Base-by-base conservation (phyloP, 2,113 vertebrate genomes). In the Hippoglossus stenolepis region DNA sequence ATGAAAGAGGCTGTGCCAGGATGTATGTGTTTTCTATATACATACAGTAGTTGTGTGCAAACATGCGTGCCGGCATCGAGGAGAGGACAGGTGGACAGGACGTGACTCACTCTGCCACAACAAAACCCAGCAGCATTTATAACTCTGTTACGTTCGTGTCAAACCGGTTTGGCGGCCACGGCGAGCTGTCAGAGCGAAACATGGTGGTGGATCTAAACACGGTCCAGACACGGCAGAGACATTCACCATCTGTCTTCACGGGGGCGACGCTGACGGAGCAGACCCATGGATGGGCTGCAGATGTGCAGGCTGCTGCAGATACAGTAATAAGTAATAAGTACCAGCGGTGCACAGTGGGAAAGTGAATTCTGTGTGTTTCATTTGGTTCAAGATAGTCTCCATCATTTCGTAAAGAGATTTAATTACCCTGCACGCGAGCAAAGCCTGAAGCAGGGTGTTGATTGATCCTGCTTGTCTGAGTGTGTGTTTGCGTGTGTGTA, bases 81-180 rank as follows among this genome's bases (percentile, higher is more conserved):
- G 64, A 28, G 11, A n/a, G 62, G 69, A 69, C 69, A 79, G 85
- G 88, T 81, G 56, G 64, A 71, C 73, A 79, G 85, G 88, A 84
- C 49, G 4, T 79, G 79, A 90, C 64, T 88, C 80, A 83, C 65
- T 15, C 2, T 0, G 24, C 63, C 31, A 71, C 80, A 87, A 80
- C 77, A 85, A 74, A 60, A 58, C 58, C 63, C 2, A 20, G 53
- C 24, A 61, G 49, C 49, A 47, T 73, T 80, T 72, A 28, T 49
- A 59, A 74, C 82, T 86, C 87, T 80, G 72, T 85, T 81, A 83
- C 18, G 9, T 76, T 78, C 8, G 31, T 65, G 66, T 63, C 77
- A 67, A 26, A 79, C 73, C 13, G n/a, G 63, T 87, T 74, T 77
- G 77, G 61, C 73, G 60, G 35, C 61, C 26, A 9, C 11, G 58